phyloP scores from a whole-genome alignment of 2,797 vertebrate species.

The Emydoidea blandingii region DNA sequence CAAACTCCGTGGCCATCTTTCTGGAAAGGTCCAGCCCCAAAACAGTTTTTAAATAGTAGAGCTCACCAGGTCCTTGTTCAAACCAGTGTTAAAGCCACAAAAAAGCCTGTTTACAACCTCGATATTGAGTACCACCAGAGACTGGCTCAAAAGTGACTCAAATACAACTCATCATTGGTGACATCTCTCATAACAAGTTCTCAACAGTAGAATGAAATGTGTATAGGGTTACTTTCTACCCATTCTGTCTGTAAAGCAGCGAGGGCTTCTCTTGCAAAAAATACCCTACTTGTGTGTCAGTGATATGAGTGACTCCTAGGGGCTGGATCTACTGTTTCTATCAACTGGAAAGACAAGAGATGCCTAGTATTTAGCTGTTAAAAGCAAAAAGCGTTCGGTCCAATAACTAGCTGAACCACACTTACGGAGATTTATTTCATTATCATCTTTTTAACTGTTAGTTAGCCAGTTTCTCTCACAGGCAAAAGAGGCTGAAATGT shows the following conservation, averaged over 20 bases:
- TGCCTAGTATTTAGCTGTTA: neutral
- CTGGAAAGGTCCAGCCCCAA: neutral
- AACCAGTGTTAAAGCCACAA: neutral
- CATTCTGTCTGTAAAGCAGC: neutral
- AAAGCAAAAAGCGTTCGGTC: neutral
- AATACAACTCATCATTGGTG: neutral
- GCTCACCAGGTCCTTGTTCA: neutral
- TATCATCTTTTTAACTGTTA: neutral
- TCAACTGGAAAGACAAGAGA: neutral
- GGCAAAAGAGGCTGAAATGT: neutral
- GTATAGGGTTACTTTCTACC: neutral
- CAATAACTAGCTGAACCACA: neutral
- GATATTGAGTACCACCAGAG: neutral
- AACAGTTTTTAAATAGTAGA: neutral
- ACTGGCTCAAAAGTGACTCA: neutral
- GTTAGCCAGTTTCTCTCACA: neutral
- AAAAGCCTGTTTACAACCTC: neutral
- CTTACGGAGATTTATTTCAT: neutral
- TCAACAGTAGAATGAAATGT: neutral
- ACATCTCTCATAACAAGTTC: neutral
- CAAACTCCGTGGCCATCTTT: neutral
- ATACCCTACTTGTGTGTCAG: accelerated
- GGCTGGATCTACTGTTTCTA: accelerated
- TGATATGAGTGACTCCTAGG: neutral
- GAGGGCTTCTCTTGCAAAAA: neutral